Evolutionary conservation across 1,140 invertebrate species (phyloP).

Genomic region (Plodia interpunctella): DNA sequence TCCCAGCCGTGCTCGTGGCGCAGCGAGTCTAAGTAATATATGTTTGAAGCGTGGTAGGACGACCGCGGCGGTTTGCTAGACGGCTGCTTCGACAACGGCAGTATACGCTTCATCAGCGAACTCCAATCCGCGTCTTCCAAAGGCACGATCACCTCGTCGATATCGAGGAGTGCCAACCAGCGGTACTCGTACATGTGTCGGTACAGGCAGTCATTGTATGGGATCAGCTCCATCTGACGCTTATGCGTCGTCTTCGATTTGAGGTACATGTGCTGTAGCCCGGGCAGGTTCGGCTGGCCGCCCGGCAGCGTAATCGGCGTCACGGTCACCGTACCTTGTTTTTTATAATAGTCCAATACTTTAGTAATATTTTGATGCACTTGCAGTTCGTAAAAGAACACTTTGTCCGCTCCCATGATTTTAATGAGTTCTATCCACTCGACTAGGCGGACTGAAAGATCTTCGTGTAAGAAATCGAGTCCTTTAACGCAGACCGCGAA

Average conservation of each 20-base stretch:
- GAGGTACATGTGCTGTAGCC: constrained; percentile 92
- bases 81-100: constrained; percentile 85
- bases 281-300: constrained; percentile 92
- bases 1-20: constrained; percentile 89
- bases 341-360: constrained; percentile 89
- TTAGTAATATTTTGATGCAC: constrained; percentile 95
- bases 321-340: constrained; percentile 86
- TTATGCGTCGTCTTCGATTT: constrained; percentile 94
- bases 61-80: constrained; percentile 84
- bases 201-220: constrained; percentile 98
- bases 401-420: constrained; percentile 92
- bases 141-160: constrained; percentile 97
- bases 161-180: constrained; percentile 93
- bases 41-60: constrained; percentile 94
- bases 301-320: constrained; percentile 93
- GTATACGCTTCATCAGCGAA: constrained; percentile 86
- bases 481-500: constrained; percentile 97
- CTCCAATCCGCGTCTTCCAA: constrained; percentile 87
- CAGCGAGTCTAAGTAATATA: constrained; percentile 96
- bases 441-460: constrained; percentile 91
- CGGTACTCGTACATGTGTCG: constrained; percentile 94
- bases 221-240: constrained; percentile 95
- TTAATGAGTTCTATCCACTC: constrained; percentile 96
- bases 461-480: constrained; percentile 93
- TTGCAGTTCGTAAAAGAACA: constrained; percentile 94